These are phyloP conservation scores for Pseudolycoriella hygida DNA, from an alignment of 2,888 invertebrate species.

Conservation along the genomic window DNA sequence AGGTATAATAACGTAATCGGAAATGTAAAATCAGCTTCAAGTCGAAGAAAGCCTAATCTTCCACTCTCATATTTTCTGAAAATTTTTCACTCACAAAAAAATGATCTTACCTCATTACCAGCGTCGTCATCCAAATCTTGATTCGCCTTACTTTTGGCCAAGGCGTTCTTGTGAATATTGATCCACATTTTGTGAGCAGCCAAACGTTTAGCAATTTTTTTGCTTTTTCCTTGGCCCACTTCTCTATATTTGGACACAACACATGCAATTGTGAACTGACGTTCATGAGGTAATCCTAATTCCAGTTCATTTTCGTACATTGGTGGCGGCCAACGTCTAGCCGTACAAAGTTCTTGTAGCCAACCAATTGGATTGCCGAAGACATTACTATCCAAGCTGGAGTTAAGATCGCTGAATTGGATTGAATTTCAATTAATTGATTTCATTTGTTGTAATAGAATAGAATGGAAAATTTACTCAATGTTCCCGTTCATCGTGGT, in stretches of 20 bases:
- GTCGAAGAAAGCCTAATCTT: too few relatives aligned
- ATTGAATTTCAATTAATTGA: too few relatives aligned
- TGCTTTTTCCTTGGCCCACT: slow-evolving; percentile 67
- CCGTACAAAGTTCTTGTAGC: slow-evolving; percentile 80
- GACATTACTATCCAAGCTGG: slow-evolving; percentile 33
- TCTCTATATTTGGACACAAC: slow-evolving; percentile 63
- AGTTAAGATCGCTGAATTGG: too few relatives aligned
- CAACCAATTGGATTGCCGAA: slow-evolving; percentile 81
- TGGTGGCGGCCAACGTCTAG: slow-evolving; percentile 77
- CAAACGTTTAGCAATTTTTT: slow-evolving; percentile 77
- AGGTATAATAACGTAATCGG: too few relatives aligned
- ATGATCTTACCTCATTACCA: slow-evolving; percentile 35
- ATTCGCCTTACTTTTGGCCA: slow-evolving; percentile 36
- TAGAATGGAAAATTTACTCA: slow-evolving; percentile 8
- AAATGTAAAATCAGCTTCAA: too few relatives aligned
- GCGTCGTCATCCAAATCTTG: slow-evolving; percentile 45
- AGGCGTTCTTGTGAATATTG: slow-evolving; percentile 40
- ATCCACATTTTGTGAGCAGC: slow-evolving; percentile 77
- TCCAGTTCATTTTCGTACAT: slow-evolving; percentile 51
- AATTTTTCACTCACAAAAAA: neutral
- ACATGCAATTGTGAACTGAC: slow-evolving; percentile 75
- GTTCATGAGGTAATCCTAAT: slow-evolving; percentile 65
- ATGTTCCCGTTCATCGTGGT: slow-evolving; percentile 22
- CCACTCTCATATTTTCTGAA: too few relatives aligned
- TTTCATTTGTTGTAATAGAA: too few relatives aligned